phyloP scores from a whole-genome alignment of 2,113 vertebrate genomes.

The Trinectes maculatus region DNA sequence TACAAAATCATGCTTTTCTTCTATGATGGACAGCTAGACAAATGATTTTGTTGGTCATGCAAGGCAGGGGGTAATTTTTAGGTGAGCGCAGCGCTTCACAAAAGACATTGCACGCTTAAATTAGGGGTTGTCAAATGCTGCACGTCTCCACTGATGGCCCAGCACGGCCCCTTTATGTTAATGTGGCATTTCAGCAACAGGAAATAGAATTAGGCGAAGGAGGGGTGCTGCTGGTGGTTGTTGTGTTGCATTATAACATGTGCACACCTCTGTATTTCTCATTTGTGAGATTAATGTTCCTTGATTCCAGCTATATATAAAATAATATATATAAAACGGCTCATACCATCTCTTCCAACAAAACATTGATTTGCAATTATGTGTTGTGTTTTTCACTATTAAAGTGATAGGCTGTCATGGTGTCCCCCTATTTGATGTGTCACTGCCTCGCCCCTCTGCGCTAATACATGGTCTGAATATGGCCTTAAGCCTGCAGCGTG shows the following conservation, averaged over 20 bases:
- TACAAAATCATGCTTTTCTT: slow-evolving; percentile 45
- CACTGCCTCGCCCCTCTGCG: background rate
- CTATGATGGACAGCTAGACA: slow-evolving; percentile 72
- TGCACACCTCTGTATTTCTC: slow-evolving; percentile 34
- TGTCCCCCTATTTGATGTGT: slow-evolving; percentile 16
- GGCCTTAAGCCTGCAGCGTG: slow-evolving; percentile 1
- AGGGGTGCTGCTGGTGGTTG: slow-evolving; percentile 17
- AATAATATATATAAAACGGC: background rate
- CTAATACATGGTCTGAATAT: slow-evolving; percentile 5
- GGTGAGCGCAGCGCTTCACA: slow-evolving; percentile 65
- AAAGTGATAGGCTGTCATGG: background rate
- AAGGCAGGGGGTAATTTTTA: slow-evolving; percentile 77
- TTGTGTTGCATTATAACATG: slow-evolving; percentile 37
- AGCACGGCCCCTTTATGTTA: slow-evolving; percentile 78
- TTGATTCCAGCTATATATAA: background rate
- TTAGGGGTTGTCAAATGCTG: slow-evolving; percentile 79
- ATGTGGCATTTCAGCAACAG: slow-evolving; percentile 81
- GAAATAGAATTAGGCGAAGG: slow-evolving; percentile 59
- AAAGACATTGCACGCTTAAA: slow-evolving; percentile 64
- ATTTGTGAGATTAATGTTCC: slow-evolving; percentile 5
- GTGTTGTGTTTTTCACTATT: background rate
- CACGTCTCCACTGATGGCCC: slow-evolving; percentile 68
- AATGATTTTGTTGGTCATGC: slow-evolving; percentile 66
- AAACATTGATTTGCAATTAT: background rate
- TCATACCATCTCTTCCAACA: background rate